These are phyloP conservation scores for Chelmon rostratus DNA, from an alignment of 2,797 vertebrate genomes.

Conservation along the genomic window DNA sequence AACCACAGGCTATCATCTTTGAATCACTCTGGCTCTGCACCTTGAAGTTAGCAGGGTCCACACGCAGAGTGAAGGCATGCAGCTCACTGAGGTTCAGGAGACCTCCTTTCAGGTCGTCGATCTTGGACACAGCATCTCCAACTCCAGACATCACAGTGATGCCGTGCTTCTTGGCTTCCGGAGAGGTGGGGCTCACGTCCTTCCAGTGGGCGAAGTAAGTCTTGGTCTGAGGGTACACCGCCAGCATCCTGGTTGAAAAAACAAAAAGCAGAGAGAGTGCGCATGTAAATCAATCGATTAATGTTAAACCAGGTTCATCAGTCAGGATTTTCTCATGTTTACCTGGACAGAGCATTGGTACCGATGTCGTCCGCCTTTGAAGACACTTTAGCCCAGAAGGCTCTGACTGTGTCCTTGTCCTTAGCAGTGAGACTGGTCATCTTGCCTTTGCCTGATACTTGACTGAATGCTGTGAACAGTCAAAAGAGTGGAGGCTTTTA, in stretches of 20 bases:
- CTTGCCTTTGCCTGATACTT: constrained; percentile 43
- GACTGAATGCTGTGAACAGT: neutral
- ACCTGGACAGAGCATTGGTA: constrained; percentile 84
- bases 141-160: constrained; percentile 78
- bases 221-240: constrained; percentile 86
- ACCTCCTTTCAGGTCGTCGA: constrained; percentile 80
- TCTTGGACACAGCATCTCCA: constrained; percentile 65
- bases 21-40: no score
- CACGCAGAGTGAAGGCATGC: constrained; percentile 88
- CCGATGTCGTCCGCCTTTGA: constrained; percentile 56
- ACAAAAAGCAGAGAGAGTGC: no score
- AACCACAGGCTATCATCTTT: no score
- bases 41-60: constrained; percentile 92
- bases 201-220: constrained; percentile 90
- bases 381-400: constrained; percentile 71
- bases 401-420: constrained; percentile 85
- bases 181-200: constrained; percentile 83
- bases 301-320: no score
- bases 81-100: constrained; percentile 88
- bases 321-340: constrained; percentile 13
- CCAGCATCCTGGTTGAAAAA: constrained; percentile 80
- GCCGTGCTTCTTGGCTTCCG: constrained; percentile 81
- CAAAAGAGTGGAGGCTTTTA: constrained; percentile 20
- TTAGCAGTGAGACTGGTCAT: constrained; percentile 78
- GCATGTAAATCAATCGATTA: rapidly evolving